Conservation (phyloP, 1,140 invertebrate species). For the Helicoverpa armigera region DNA sequence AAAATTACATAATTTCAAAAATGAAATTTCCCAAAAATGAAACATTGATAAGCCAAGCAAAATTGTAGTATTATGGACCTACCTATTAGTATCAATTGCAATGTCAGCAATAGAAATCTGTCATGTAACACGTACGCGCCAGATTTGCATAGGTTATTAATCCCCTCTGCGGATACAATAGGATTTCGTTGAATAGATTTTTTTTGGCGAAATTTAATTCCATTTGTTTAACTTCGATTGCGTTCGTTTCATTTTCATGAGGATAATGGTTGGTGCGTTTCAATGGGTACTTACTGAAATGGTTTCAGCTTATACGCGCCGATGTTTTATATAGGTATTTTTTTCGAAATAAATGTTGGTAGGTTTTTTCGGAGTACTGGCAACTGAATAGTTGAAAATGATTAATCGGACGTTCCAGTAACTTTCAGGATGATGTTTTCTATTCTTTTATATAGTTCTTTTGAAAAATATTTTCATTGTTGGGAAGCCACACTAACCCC, state of each 20-base stretch:
- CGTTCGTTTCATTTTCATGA: slow-evolving; percentile 8
- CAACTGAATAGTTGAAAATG: too few species aligned
- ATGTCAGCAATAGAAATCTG: not conserved
- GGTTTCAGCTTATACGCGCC: not conserved
- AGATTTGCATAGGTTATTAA: slow-evolving; percentile 39
- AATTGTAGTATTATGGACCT: too few species aligned
- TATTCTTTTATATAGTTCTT: too few species aligned
- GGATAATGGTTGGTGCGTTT: not conserved
- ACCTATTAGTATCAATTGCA: not conserved
- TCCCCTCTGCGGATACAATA: slow-evolving; percentile 34
- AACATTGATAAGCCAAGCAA: too few species aligned
- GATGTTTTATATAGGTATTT: not conserved
- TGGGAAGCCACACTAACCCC: too few species aligned
- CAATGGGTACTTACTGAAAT: too few species aligned
- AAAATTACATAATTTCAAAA: too few species aligned
- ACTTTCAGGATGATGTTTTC: too few species aligned
- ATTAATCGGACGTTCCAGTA: too few species aligned
- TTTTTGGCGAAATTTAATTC: slow-evolving; percentile 16
- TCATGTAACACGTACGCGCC: slow-evolving; percentile 22
- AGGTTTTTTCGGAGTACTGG: not conserved
- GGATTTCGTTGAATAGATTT: slow-evolving; percentile 4
- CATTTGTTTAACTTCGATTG: slow-evolving; percentile 21
- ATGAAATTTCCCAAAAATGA: too few species aligned
- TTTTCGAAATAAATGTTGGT: not conserved
- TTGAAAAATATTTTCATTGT: too few species aligned